These are phyloP conservation scores for Crioceris asparagi DNA, from an alignment of 2,888 invertebrate genomes.

Conservation along the genomic window DNA sequence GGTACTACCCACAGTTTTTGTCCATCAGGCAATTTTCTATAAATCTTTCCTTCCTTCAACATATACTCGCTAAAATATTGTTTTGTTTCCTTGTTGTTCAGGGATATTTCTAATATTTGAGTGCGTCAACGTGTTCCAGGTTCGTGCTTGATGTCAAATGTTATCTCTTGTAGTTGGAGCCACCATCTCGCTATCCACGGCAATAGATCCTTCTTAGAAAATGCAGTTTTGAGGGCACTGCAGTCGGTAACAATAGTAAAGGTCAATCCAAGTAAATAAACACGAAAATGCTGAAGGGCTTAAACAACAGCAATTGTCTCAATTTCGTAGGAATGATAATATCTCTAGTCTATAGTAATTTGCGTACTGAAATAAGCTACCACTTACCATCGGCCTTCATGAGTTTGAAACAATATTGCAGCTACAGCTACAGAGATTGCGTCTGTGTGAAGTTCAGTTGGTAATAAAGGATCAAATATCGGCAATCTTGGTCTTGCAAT, in stretches of 20 bases:
- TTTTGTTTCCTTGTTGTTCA: neutral
- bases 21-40: neutral
- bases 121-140: too few species aligned
- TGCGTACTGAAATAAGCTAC: slow-evolving; percentile 23
- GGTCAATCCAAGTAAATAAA: slow-evolving; percentile 18
- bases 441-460: slow-evolving; percentile 24
- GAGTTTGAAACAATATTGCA: slow-evolving; percentile 24
- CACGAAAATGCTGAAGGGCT: slow-evolving; percentile 21
- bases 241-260: slow-evolving; percentile 27
- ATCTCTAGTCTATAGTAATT: too few species aligned
- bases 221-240: slow-evolving; percentile 22
- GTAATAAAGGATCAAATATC: slow-evolving; percentile 20
- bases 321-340: slow-evolving; percentile 23
- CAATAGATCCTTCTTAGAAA: slow-evolving; percentile 16
- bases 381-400: slow-evolving; percentile 13
- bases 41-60: slow-evolving; percentile 1
- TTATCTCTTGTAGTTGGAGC: too few species aligned
- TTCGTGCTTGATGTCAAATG: too few species aligned
- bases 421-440: slow-evolving; percentile 23
- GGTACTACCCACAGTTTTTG: neutral
- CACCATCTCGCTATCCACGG: too few species aligned
- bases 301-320: slow-evolving; percentile 27
- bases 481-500: slow-evolving; percentile 20
- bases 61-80: neutral
- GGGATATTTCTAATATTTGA: too few species aligned